phyloP scores from a whole-genome alignment of 2,888 invertebrate genomes.

The Drosophila paucipuncta region DNA sequence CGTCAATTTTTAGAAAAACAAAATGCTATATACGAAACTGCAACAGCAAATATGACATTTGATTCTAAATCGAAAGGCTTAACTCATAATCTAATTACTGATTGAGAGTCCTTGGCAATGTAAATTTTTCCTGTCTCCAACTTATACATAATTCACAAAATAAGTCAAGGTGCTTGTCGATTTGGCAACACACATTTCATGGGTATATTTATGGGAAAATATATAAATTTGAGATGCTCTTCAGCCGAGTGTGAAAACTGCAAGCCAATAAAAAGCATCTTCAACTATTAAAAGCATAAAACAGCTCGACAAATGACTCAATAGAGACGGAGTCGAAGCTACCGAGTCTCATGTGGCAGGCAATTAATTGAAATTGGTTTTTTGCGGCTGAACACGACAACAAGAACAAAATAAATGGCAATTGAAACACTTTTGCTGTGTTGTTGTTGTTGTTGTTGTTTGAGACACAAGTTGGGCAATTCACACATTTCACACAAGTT shows the following conservation, averaged over 20 bases:
- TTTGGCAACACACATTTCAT: slow-evolving; percentile 15
- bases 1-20: not conserved
- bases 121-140: not conserved
- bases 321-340: slow-evolving; percentile 2
- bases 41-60: slow-evolving; percentile 5
- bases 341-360: slow-evolving; percentile 46
- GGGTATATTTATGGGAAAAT: slow-evolving; percentile 20
- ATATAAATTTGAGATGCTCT: slow-evolving; percentile 36
- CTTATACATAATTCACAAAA: slow-evolving; percentile 22
- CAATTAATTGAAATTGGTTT: slow-evolving; percentile 72
- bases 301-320: slow-evolving; percentile 33
- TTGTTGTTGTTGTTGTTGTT: slow-evolving; percentile 1
- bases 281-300: slow-evolving; percentile 45
- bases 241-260: slow-evolving; percentile 55
- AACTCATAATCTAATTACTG: slow-evolving; percentile 5
- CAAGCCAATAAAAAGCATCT: slow-evolving; percentile 58
- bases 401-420: slow-evolving; percentile 51
- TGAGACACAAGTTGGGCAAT: slow-evolving; percentile 14
- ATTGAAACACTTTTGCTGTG: slow-evolving; percentile 42
- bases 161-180: slow-evolving; percentile 10
- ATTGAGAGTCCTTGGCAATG: not conserved
- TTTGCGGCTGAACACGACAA: slow-evolving; percentile 40
- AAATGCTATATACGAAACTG: not conserved
- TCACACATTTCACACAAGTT: slow-evolving; percentile 46
- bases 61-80: slow-evolving; percentile 12